Base-by-base conservation (phyloP, 30 jellyfish, hydroid and myxozoan genomes). In the Pseudorhiza aurosa region DNA sequence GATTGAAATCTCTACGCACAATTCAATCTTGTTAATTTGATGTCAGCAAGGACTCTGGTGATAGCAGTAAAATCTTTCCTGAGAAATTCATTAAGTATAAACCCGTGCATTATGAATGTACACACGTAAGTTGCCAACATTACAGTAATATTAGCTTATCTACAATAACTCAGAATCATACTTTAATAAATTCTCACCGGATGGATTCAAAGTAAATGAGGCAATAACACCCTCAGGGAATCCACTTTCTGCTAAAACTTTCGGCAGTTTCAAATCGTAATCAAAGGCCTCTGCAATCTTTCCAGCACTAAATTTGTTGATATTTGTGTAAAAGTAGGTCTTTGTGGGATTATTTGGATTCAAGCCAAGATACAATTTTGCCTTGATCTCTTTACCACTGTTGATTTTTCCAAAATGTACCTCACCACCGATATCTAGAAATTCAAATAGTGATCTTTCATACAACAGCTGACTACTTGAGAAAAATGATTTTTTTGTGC, bases 161-260 rank as follows among this genome's bases (percentile, higher is more conserved):
- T n/a, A n/a, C n/a, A n/a, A n/a, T n/a, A n/a, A n/a, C n/a, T n/a
- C n/a, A n/a, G n/a, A n/a, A n/a, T n/a, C n/a, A n/a, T n/a, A n/a
- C n/a, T n/a, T n/a, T n/a, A n/a, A n/a, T 18, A 17, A 9, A 32
- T 68, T 8, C 60, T 57, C 42, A 91, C 98, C 98, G 29, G 63
- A 32, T 7, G 98, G 96, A 60, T 77, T 64, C 59, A 35, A 25
- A 8, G 98, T 75, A 62, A 83, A 90, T 0, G 94, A 86, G 8
- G 93, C 93, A 25, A 72, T 22, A 25, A 90, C 91, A 5, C 98
- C 98, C 24, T 75, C 95, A 8, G 96, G 98, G 55, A 90, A 90
- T 26, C 96, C 96, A 39, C 96, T 67, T 10, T 90, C 98, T 21
- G 74, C 45, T 1, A 90, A 46, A 27, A 72, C 91, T 50, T 75